phyloP scores from a whole-genome alignment of 2,888 invertebrate species.

The Chaitophorus viminalis region DNA sequence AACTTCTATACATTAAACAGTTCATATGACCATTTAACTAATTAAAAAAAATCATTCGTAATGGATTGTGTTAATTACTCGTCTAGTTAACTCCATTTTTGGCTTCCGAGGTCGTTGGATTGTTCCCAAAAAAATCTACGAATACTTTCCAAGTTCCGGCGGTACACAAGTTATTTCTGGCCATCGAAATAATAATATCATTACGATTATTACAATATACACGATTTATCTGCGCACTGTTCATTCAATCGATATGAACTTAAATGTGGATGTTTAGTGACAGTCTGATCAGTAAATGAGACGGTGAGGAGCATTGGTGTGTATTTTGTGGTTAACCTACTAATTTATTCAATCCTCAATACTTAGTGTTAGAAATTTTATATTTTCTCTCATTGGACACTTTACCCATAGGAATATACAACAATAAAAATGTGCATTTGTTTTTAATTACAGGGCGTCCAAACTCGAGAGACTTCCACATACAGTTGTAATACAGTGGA shows the following conservation, averaged over 20 bases:
- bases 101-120: slow-evolving; percentile 32
- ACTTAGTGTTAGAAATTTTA: slow-evolving; percentile 14
- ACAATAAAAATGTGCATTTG: slow-evolving; percentile 22
- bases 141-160: slow-evolving; percentile 25
- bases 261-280: slow-evolving; percentile 6
- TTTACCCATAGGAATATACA: neutral
- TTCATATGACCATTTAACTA: neutral
- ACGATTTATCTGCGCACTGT: neutral
- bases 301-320: neutral
- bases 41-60: slow-evolving; percentile 17
- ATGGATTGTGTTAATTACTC: neutral
- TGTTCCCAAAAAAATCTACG: slow-evolving; percentile 35
- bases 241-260: neutral
- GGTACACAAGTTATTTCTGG: neutral
- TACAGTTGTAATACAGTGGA: neutral
- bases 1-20: neutral
- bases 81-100: slow-evolving; percentile 36
- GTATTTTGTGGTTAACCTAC: neutral
- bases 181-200: neutral
- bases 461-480: neutral
- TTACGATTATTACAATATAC: neutral
- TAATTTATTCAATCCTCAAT: slow-evolving; percentile 52
- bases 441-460: slow-evolving; percentile 25
- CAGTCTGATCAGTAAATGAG: slow-evolving; percentile 40
- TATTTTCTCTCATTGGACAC: slow-evolving; percentile 28